Evolutionary conservation across 1,140 invertebrate genomes (phyloP), one percentile per base, ranked within the genome.

Genomic region (Neocloeon triangulifer): DNA sequence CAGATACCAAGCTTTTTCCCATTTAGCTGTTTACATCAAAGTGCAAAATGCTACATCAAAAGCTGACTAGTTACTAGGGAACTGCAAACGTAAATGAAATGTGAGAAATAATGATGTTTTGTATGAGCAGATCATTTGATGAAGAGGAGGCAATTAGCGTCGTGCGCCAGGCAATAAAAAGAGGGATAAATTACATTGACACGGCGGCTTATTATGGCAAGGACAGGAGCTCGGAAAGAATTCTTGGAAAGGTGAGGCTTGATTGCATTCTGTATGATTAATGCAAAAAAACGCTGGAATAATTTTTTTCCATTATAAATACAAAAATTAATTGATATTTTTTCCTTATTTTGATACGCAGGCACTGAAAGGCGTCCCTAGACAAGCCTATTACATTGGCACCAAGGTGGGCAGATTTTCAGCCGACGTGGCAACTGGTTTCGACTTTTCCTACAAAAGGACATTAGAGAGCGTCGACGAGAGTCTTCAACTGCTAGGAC

Each of bases 331-430:
- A 10, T 9, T 6, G 32, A 45, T 45, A n/a, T 37, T 12, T 34
- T 19, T 28, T 41, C 39, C 45, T 31, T 35, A 52, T n/a, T 16
- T 29, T 39, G n/a, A n/a, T 32, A 30, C 5, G 25, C 32, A 75
- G 75, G 82, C 78, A 4, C 55, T 92, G 0, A 58, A 66, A 50
- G 66, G 56, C 25, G 59, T 91, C 34, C 85, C 86, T 0, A 56
- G 89, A 17, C 41, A 74, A 38, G 61, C 76, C 2, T 94, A 78
- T 52, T 89, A 86, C 45, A 64, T 96, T n/a, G 77, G 69, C 8
- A 91, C 84, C n/a, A 95, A 95, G 62, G 67, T 84, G 21, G 81
- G 80, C 2, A 62, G 86, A 33, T 94, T 88, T 46, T 69, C 74
- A 38, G 52, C 62, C 17, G 62, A 76, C 34, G 63, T 61, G 14